These are phyloP conservation scores for Chrysemys picta DNA, from an alignment of 2,113 vertebrate species.

Conservation along the genomic window DNA sequence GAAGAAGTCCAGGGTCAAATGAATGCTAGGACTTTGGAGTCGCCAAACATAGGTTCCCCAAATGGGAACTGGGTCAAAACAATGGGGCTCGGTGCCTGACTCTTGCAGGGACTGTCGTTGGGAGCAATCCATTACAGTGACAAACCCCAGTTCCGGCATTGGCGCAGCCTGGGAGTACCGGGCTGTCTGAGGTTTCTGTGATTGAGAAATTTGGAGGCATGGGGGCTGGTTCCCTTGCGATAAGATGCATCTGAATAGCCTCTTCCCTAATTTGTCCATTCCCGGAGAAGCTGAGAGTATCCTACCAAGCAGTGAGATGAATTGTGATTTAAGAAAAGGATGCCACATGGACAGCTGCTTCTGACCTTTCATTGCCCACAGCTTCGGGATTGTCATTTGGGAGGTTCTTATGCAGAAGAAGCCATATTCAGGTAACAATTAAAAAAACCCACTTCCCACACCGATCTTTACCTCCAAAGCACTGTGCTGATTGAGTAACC, in stretches of 20 bases:
- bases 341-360: not conserved
- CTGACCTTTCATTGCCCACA: constrained; percentile 43
- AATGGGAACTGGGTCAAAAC: accelerated
- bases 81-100: not conserved
- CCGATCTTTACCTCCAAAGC: too few species aligned
- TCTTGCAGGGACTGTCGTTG: not conserved
- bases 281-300: not conserved
- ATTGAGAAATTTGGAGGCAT: not conserved
- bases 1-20: accelerated
- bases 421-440: constrained; percentile 81
- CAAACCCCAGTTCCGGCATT: not conserved
- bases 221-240: not conserved
- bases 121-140: not conserved
- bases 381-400: constrained; percentile 90
- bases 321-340: accelerated
- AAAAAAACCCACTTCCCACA: not conserved
- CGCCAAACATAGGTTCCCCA: not conserved
- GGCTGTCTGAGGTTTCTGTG: not conserved
- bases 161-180: accelerated
- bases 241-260: not conserved
- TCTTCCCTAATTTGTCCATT: not conserved
- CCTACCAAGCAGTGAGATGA: accelerated
- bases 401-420: constrained; percentile 91
- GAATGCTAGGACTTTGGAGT: not conserved
- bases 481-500: not conserved